Base-by-base conservation (phyloP, 2,797 vertebrate genomes). In the Tachyglossus aculeatus region DNA sequence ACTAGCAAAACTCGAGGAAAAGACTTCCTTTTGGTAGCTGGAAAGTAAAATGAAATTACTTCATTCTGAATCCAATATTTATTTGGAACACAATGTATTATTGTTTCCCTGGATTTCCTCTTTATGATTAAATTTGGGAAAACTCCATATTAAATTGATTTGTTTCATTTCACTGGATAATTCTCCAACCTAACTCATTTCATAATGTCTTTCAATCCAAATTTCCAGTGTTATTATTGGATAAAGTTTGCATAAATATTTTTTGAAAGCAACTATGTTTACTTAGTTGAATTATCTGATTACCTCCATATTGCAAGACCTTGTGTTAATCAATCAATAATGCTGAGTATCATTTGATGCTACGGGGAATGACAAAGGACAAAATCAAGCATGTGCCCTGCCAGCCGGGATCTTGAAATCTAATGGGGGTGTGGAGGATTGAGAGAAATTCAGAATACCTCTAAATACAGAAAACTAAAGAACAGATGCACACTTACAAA, bases 11-110 rank as follows among this genome's bases (percentile, higher is more conserved):
- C n/a, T 51, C 21, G 45, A 40, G 47, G 51, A 65, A 65, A 74
- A 64, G 6, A 55, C 15, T 69, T 77, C 47, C 50, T 64, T 21
- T 25, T 44, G 14, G 32, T 65, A 73, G 54, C 58, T 61, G 37
- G 67, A 47, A 69, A 33, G 14, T 34, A 77, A 81, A 74, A 71
- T 60, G 7, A 70, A 82, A 61, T 72, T 34, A 57, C 75, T 74
- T 70, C 63, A 53, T 45, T 67, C 60, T 22, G 52, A 50, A 61
- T 47, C 64, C 40, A 78, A 60, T 67, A 63, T 18, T 64, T 61
- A 70, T 37, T 66, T 33, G 3, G 39, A 75, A 77, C 55, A 31
- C 33, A 55, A 75, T 63, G 39, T 43, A 36, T 69, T 45, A 25
- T 34, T 37, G 11, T 60, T 52, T 48, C 29, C 22, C 37, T 16